Evolutionary conservation across 2,113 vertebrate species (phyloP), one percentile per base, ranked within the genome.

Genomic region (Aleadryas rufinucha): DNA sequence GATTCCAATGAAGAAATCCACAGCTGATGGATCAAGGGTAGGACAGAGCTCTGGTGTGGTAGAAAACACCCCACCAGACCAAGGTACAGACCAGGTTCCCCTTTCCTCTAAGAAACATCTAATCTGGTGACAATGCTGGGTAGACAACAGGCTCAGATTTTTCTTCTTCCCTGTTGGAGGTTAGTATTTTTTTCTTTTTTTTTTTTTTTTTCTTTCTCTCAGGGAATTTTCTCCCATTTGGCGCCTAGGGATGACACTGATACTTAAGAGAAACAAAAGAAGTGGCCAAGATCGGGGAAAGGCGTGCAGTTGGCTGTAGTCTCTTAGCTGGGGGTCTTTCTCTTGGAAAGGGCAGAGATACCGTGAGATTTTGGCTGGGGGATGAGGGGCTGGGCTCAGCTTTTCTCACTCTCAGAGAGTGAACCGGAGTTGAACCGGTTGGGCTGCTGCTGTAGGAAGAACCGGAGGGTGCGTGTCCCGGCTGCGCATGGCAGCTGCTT

Each of bases 391-490:
- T 35, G 27, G 41, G 52, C 39, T 56, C 4, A 8, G 52, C 47
- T 52, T 57, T n/a, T 15, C 47, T 70, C 6, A 0, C 26, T 39
- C 27, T 39, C 3, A 1, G 11, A n/a, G 10, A 8, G 16, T n/a
- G n/a, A n/a, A n/a, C n/a, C 2, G 1, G 35, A 30, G 6, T 5
- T 17, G 47, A 70, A 47, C 35, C 3, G 2, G 27, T 31, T 1
- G 4, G 49, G 68, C 27, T 39, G 35, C 53, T 35, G 39, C 70
- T n/a, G 13, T 16, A 31, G 31, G 53, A 26, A 57, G 13, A 74
- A 57, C 30, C 8, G 9, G 9, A 54, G 37, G 16, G 16, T 1
- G 8, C 3, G 1, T 28, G 18, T 50, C n/a, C 5, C 5, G 1
- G 26, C 47, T 37, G n/a, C 10, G 15, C 30, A 19, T 2, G 54